Evolutionary conservation across 2,888 invertebrate species (phyloP), one percentile per base, ranked within the genome.

Genomic region (Aspidapion aeneum): DNA sequence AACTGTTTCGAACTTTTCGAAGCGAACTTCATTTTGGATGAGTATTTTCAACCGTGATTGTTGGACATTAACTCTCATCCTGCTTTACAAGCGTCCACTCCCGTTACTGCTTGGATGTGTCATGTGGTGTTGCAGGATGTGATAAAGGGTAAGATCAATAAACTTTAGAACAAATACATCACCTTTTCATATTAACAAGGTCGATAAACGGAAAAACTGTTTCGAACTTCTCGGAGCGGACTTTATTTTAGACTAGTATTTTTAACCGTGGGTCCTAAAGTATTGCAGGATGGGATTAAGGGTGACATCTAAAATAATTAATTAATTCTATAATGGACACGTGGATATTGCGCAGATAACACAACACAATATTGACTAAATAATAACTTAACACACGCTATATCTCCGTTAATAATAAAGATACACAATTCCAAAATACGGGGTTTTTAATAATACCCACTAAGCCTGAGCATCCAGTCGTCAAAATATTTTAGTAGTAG

Each of bases 201-300:
- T 91, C 70, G 84, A 87, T 49, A 80, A 85, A 18, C 82, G 87
- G 65, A 86, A 86, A 73, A 91, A 91, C 73, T 88, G 90, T 62
- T 96, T 95, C 79, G 96, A 96, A 78, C 77, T 95, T 49, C 96
- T 93, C 75, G 96, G 96, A 3, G 95, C 95, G 60, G 96, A 97
- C 80, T 96, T 96, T 77, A 90, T 96, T 83, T 78, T 96, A 49
- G 90, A 92, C 63, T 90, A 94, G 73, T 89, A 92, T 72, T 91
- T 88, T 71, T 85, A 87, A 66, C 94, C 95, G 0, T 95, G 94
- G 90, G 95, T 76, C 87, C 91, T 1, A 84, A 85, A 70, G 93
- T 92, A 2, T 79, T 95, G 18, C 88, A 92, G 71, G 96, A 96
- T 80, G 85, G 93, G 19, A 84, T 96, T 60, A 96, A 94, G 88